phyloP scores from a whole-genome alignment of 2,797 vertebrate genomes.

The Poecilia wingei region DNA sequence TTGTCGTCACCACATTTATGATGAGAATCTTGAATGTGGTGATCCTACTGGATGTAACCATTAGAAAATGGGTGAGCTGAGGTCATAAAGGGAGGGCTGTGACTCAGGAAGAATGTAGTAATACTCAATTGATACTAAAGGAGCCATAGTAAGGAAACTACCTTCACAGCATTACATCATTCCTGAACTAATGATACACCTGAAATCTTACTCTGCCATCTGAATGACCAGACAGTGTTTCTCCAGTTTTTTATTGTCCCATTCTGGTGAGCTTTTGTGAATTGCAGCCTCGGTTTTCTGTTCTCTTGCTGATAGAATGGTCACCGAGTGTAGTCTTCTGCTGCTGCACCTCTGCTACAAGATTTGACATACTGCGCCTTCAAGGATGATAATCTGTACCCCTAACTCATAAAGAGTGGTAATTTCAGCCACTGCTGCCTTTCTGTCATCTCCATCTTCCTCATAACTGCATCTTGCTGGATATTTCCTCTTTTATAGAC shows the following conservation, averaged over 20 bases:
- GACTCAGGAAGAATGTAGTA: background rate
- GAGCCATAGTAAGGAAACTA: background rate
- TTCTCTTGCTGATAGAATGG: background rate
- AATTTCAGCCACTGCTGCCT: background rate
- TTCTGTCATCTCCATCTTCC: background rate
- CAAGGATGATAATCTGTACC: background rate
- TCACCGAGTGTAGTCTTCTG: background rate
- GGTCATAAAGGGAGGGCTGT: background rate
- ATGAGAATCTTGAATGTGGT: background rate
- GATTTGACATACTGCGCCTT: background rate
- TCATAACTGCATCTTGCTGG: background rate
- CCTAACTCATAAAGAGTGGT: background rate
- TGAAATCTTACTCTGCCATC: background rate
- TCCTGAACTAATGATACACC: background rate
- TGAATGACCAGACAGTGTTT: background rate
- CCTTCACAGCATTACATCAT: background rate
- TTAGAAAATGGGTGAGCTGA: background rate
- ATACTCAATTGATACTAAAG: background rate
- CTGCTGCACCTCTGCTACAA: background rate
- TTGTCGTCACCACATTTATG: background rate
- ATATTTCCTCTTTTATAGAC: background rate
- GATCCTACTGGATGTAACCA: background rate
- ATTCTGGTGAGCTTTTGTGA: background rate
- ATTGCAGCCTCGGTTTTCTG: background rate
- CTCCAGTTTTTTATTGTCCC: background rate